Evolutionary conservation across 2,797 vertebrate genomes (phyloP).

Genomic region (Gouania willdenowi): DNA sequence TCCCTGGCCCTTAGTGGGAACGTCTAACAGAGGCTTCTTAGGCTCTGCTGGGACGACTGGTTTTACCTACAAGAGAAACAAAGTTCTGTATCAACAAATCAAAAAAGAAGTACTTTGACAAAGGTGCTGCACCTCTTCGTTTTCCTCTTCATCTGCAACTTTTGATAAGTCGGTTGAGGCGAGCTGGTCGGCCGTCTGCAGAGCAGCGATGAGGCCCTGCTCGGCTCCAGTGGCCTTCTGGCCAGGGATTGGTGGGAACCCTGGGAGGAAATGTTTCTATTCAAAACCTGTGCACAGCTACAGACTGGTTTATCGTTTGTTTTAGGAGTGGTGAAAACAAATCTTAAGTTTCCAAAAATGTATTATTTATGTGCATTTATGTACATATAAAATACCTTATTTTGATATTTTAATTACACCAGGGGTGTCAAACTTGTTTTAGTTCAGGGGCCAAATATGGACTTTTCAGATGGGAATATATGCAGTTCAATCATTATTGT

Average conservation of each 20-base stretch:
- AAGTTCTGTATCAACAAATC: fast-evolving
- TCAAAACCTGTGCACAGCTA: too few species aligned
- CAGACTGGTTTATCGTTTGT: too few species aligned
- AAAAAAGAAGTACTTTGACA: not conserved
- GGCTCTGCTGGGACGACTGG: constrained; percentile 30
- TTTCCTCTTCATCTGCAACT: constrained; percentile 69
- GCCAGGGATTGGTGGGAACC: constrained; percentile 93
- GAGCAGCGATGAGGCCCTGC: constrained; percentile 75
- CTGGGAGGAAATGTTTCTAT: constrained; percentile 69
- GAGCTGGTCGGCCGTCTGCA: constrained; percentile 83
- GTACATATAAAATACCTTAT: too few species aligned
- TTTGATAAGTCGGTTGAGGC: constrained; percentile 67
- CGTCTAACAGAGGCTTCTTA: constrained; percentile 53
- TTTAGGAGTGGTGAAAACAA: too few species aligned
- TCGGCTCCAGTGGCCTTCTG: constrained; percentile 65
- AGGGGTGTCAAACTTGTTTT: too few species aligned
- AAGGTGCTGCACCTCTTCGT: constrained; percentile 51
- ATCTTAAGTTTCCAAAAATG: too few species aligned
- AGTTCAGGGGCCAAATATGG: too few species aligned
- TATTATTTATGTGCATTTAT: too few species aligned
- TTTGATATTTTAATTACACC: too few species aligned
- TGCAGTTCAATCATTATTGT: too few species aligned
- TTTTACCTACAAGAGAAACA: constrained; percentile 35
- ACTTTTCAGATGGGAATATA: too few species aligned
- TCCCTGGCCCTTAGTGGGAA: constrained; percentile 28